Evolutionary conservation across 2,113 vertebrate species (phyloP).

Genomic region (Campylomormyrus numenius): DNA sequence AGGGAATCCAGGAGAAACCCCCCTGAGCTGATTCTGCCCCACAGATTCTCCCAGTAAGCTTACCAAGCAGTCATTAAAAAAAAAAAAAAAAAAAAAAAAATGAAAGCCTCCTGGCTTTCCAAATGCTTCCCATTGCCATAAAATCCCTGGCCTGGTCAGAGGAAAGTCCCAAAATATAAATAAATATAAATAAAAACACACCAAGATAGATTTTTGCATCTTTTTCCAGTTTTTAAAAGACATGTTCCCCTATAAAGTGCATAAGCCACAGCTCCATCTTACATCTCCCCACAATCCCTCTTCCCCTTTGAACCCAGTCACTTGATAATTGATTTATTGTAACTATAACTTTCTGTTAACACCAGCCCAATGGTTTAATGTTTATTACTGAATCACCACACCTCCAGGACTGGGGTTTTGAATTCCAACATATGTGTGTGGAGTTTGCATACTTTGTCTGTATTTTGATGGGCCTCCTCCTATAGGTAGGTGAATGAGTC

Average conservation of each 20-base stretch:
- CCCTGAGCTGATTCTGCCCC: not conserved
- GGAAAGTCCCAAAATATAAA: slow-evolving; percentile 1
- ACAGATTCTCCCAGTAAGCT: not conserved
- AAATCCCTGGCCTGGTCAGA: not conserved
- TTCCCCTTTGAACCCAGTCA: not conserved
- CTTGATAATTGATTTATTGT: not conserved
- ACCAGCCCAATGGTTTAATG: not conserved
- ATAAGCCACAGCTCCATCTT: not conserved
- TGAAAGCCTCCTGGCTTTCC: not conserved
- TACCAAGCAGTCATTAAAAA: not conserved
- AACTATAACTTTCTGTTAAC: not conserved
- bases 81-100: no score
- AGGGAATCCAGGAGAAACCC: not conserved
- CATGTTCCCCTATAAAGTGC: not conserved
- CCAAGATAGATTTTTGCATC: not conserved
- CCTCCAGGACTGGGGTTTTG: not conserved
- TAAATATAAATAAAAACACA: not conserved
- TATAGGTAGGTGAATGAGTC: not conserved
- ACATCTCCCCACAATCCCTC: not conserved
- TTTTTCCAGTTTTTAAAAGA: not conserved
- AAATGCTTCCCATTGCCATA: not conserved
- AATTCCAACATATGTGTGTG: not conserved
- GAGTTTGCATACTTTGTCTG: not conserved
- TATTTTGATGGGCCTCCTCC: not conserved
- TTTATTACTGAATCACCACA: not conserved